A percentile compares a stretch with the other conserved stretches of the same genome.
These are phyloP conservation scores for Leptinotarsa texana DNA, from an alignment of 1,140 invertebrate genomes.

Conservation along the genomic window DNA sequence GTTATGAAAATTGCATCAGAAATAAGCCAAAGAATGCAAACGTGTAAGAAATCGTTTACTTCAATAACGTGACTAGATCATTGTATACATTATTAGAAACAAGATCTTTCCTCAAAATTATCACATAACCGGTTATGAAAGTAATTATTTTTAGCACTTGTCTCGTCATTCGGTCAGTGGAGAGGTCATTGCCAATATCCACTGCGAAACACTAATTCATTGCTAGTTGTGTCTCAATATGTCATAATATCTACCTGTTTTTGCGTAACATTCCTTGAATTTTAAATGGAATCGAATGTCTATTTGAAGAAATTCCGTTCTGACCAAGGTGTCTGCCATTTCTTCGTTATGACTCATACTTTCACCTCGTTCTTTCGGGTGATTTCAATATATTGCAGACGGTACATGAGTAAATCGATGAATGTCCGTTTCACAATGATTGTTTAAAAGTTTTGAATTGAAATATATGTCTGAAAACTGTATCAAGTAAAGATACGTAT, in stretches of 20 bases:
- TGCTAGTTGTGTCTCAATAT: neutral
- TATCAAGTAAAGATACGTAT: no score
- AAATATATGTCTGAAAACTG: no score
- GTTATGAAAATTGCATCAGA: no score
- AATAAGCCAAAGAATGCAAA: no score
- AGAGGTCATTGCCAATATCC: slow-evolving; percentile 5
- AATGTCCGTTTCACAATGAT: no score
- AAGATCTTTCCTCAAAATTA: neutral
- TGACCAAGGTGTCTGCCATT: neutral
- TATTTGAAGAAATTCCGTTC: no score
- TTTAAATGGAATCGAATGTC: neutral
- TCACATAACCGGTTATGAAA: neutral
- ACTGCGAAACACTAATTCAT: neutral
- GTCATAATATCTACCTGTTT: neutral
- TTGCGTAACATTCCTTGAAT: neutral
- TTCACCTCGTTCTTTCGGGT: neutral
- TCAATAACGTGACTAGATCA: no score
- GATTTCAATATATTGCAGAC: neutral
- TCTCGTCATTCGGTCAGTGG: neutral
- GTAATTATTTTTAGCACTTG: neutral
- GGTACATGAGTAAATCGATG: no score
- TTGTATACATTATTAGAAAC: no score
- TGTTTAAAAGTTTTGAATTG: no score
- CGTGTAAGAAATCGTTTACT: no score
- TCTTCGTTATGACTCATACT: slow-evolving; percentile 16